These are phyloP conservation scores for Steinernema hermaphroditum DNA, from an alignment of 2,888 invertebrate species.

Conservation along the genomic window DNA sequence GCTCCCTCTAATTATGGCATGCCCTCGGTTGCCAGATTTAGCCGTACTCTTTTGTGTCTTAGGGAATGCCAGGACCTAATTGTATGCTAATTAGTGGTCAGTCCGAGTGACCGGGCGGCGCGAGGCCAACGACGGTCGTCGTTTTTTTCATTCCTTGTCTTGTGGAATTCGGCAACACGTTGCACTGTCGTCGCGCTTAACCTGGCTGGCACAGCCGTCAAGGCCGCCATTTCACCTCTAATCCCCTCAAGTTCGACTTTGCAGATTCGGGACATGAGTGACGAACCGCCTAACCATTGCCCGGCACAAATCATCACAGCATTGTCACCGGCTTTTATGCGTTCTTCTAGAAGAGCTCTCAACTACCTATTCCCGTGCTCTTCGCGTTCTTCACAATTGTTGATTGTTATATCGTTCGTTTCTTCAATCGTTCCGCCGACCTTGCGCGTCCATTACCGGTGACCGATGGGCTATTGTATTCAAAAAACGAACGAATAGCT, in stretches of 20 bases:
- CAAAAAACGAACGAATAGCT: constrained; percentile 16
- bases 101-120: background rate
- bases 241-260: background rate
- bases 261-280: background rate
- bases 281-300: background rate
- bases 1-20: constrained; percentile 21
- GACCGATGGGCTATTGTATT: constrained; percentile 23
- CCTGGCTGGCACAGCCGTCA: background rate
- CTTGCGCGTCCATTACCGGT: constrained; percentile 30
- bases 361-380: background rate
- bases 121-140: background rate
- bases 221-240: background rate
- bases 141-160: background rate
- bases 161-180: constrained; percentile 1
- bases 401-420: constrained; percentile 18
- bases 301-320: background rate
- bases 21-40: constrained; percentile 27
- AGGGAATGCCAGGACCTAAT: constrained; percentile 28
- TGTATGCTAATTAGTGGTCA: constrained; percentile 27
- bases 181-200: background rate
- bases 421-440: constrained; percentile 17
- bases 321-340: background rate
- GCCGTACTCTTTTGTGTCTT: constrained; percentile 27
- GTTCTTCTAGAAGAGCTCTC: background rate
- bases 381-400: background rate